Evolutionary conservation across 2,113 vertebrate species (phyloP), one percentile per base, ranked within the genome.

Genomic region (Sceloporus undulatus): DNA sequence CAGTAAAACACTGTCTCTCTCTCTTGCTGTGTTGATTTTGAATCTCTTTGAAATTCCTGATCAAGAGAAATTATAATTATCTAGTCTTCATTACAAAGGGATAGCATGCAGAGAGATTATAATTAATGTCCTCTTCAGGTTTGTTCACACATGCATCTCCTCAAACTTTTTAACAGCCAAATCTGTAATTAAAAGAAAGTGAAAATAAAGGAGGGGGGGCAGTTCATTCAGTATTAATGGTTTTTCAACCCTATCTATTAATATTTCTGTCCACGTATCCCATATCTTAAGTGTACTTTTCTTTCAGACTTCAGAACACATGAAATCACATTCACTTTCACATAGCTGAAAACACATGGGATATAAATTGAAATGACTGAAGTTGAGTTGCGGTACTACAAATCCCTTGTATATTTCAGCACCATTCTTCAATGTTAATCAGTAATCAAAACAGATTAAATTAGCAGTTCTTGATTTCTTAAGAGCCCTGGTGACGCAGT

Each of bases 281-380:
- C 80, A 75, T 52, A 82, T 18, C 27, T 23, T 68, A 1, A 9
- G 48, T 21, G 9, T 4, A 40, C 34, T 88, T 87, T 75, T 62
- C 75, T 21, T 21, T 92, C 83, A 42, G 70, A 42, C 90, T 76
- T 88, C 25, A 56, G 74, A 78, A 82, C 89, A 77, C 7, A 59
- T 6, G 74, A 84, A 92, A 81, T 94, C 75, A 94, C 85, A 91
- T 92, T 94, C 80, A 84, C 86, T 18, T 62, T 62, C 68, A 66
- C 0, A 38, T 42, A 62, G 91, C 92, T 91, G 76, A 93, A 83
- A 89, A 84, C 89, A 77, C 75, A 48, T 29, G 82, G 88, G 59
- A 56, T 18, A 79, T 71, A 90, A 90, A 92, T 92, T 90, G 75
- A 87, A 92, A 80, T 4, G 87, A 93, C 7, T 88, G 87, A 89